These are phyloP conservation scores for Notamacropus eugenii DNA, from an alignment of 2,797 vertebrate genomes.

Conservation along the genomic window DNA sequence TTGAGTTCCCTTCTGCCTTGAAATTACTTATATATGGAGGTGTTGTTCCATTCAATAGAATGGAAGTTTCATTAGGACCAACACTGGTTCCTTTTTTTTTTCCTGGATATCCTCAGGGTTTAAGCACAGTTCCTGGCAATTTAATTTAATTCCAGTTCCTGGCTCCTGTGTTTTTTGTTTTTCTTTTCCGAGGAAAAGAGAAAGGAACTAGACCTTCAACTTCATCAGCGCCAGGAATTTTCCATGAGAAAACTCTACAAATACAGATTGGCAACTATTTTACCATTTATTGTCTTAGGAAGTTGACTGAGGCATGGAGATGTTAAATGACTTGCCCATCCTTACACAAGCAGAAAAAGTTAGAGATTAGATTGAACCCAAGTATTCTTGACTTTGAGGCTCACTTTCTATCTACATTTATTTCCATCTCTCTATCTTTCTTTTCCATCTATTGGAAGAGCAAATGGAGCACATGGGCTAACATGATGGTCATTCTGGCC, in stretches of 20 bases:
- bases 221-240: not conserved
- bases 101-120: not conserved
- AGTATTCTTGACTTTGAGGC: not conserved
- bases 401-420: not conserved
- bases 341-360: not conserved
- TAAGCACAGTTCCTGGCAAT: not conserved
- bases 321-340: not conserved
- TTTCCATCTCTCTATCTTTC: no score
- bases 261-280: not conserved
- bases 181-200: not conserved
- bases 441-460: no score
- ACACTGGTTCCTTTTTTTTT: not conserved
- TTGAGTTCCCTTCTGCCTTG: not conserved
- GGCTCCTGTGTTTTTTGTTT: no score
- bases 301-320: not conserved
- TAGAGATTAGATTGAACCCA: not conserved
- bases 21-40: not conserved
- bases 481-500: no score
- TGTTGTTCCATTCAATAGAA: not conserved
- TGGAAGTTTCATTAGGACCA: not conserved
- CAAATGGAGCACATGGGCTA: no score
- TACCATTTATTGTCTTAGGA: not conserved
- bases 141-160: not conserved
- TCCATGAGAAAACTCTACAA: not conserved
- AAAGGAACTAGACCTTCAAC: not conserved